These are phyloP conservation scores for Xiphophorus maculatus DNA, from an alignment of 2,113 vertebrate genomes.

Conservation along the genomic window DNA sequence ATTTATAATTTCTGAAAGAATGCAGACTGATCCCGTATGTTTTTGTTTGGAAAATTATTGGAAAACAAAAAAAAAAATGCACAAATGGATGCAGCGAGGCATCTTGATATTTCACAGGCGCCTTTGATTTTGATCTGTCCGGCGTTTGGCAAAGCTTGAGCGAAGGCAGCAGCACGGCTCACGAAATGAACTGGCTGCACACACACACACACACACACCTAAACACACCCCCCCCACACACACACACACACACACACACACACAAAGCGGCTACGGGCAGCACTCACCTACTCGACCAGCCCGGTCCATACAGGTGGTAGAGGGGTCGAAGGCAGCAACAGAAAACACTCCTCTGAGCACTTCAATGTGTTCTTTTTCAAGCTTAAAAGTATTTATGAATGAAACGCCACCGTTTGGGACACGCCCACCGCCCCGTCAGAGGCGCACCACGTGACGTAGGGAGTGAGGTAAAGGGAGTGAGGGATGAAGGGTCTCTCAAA, in stretches of 20 bases:
- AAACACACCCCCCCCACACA: background rate
- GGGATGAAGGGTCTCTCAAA: conserved; percentile 30
- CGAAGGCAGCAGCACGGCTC: conserved; percentile 14
- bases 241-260: background rate
- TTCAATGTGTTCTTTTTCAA: conserved; percentile 75
- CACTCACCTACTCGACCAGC: conserved; percentile 76
- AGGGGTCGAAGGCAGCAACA: conserved; percentile 46
- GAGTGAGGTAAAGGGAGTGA: conserved; percentile 47
- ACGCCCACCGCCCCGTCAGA: conserved; percentile 78
- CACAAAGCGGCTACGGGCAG: conserved; percentile 9
- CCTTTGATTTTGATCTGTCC: conserved; percentile 38
- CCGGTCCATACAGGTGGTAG: conserved; percentile 63
- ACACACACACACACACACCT: background rate
- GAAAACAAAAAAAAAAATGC: background rate
- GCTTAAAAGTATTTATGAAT: conserved; percentile 84
- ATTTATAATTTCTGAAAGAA: background rate
- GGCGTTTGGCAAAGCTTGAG: conserved; percentile 7
- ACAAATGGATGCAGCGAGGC: background rate
- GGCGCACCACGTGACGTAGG: conserved; percentile 72
- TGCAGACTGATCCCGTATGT: background rate
- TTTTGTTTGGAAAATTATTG: too few species aligned
- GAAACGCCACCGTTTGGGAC: conserved; percentile 75
- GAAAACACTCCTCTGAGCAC: conserved; percentile 56
- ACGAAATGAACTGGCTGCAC: conserved; percentile 8
- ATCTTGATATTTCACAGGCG: conserved; percentile 31